Conservation (phyloP, 2,888 invertebrate species). For the Prosapia bicincta region DNA sequence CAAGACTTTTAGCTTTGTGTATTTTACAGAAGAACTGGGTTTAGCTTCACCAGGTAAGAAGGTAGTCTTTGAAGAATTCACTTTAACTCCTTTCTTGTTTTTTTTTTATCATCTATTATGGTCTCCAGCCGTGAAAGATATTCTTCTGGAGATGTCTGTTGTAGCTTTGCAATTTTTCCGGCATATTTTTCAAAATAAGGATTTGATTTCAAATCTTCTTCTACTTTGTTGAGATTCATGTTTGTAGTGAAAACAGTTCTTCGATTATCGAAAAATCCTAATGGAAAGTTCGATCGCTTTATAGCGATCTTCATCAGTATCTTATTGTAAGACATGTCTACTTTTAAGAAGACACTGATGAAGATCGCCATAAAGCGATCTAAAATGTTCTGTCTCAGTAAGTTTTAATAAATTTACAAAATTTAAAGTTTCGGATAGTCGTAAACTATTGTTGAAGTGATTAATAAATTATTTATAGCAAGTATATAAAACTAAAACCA, state of each 20-base stretch:
- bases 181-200: constrained; percentile 82
- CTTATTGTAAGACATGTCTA: too few species aligned
- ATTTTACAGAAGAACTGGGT: constrained; percentile 12
- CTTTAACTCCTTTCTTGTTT: constrained; percentile 47
- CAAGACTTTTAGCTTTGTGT: constrained; percentile 45
- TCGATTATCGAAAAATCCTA: background rate
- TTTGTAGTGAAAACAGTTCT: constrained; percentile 30
- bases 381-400: too few species aligned
- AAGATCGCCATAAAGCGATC: too few species aligned
- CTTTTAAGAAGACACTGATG: too few species aligned
- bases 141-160: constrained; percentile 72
- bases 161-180: constrained; percentile 66
- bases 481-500: too few species aligned
- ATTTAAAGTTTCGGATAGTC: too few species aligned
- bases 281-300: background rate
- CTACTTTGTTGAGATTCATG: constrained; percentile 47
- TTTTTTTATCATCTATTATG: constrained; percentile 43
- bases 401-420: too few species aligned
- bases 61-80: constrained; percentile 30
- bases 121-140: constrained; percentile 62
- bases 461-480: too few species aligned
- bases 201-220: constrained; percentile 57
- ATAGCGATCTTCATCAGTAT: too few species aligned
- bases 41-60: constrained; percentile 18
- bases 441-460: too few species aligned